These are phyloP conservation scores for Pagetopsis macropterus DNA, from an alignment of 2,797 vertebrate genomes.

Conservation along the genomic window DNA sequence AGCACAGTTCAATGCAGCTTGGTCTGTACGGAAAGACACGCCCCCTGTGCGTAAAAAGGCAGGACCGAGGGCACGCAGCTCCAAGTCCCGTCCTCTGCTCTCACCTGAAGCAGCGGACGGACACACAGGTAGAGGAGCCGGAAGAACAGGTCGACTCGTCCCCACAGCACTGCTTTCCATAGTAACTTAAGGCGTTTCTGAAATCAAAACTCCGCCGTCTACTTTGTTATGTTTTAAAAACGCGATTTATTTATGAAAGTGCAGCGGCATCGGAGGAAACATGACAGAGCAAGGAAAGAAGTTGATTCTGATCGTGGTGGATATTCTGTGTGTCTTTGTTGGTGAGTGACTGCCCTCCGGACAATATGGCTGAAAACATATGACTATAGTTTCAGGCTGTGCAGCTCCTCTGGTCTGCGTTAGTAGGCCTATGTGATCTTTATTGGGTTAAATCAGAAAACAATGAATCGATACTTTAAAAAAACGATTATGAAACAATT, in stretches of 20 bases:
- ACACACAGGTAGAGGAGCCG: slow-evolving; percentile 63
- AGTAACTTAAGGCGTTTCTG: slow-evolving; percentile 5
- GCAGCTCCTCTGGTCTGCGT: background rate
- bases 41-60: slow-evolving; percentile 44
- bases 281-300: slow-evolving; percentile 84
- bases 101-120: slow-evolving; percentile 58
- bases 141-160: slow-evolving; percentile 75
- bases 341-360: slow-evolving; percentile 82
- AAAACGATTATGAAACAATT: background rate
- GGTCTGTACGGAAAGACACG: background rate
- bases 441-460: background rate
- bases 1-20: no score
- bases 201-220: background rate
- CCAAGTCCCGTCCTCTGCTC: slow-evolving; percentile 13
- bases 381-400: background rate
- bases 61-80: slow-evolving; percentile 1
- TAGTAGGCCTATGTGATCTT: background rate
- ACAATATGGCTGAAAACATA: slow-evolving; percentile 54
- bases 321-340: slow-evolving; percentile 88
- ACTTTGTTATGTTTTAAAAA: background rate
- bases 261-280: slow-evolving; percentile 44
- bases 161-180: background rate
- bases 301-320: slow-evolving; percentile 87
- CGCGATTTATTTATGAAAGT: slow-evolving; percentile 41
- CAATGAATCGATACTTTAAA: background rate